Evolutionary conservation across 2,797 vertebrate genomes (phyloP), one percentile per base, ranked within the genome.

Genomic region (Tachyglossus aculeatus): DNA sequence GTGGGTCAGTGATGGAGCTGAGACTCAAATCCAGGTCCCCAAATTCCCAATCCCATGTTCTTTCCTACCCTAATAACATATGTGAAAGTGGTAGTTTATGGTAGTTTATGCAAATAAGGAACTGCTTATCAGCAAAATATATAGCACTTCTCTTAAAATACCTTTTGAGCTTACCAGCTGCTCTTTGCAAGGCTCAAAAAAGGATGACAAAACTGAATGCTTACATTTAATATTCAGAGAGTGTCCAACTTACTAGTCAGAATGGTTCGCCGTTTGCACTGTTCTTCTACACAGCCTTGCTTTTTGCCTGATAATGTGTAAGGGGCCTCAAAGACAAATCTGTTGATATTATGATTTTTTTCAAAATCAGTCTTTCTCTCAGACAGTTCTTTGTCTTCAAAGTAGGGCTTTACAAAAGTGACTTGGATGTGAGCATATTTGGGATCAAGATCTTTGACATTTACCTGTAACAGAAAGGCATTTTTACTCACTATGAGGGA

Each of bases 241-340:
- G 41, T 39, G 13, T 63, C 50, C 19, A 31, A 90, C 94, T 91
- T 93, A 99, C 97, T 98, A 29, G 95, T 96, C 54, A 99, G 93
- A 67, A 99, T 89, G 0, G 90, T 97, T 68, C 95, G 92, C 80
- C 94, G 95, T 88, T 98, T 99, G 91, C 98, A 99, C 63, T 99
- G 98, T 56, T 99, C 97, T 87, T 98, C 97, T 73, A 99, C 93
- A 0, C 91, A 95, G 8, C 98, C 97, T 11, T 98, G 98, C 29
- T 98, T 99, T 84, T 98, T 98, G 32, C 97, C 98, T 2, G 95
- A 93, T 72, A 98, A 91, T 12, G 97, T 99, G 81, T 98, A 99
- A 1, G 98, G 98, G 1, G 97, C 96, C 91, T 99, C 98, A 29
- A 99, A 99, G 38, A 98, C 96, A 61, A 99, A 99, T 85, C 93